phyloP scores from a whole-genome alignment of 2,113 vertebrate species.

The Bostrychus sinensis region DNA sequence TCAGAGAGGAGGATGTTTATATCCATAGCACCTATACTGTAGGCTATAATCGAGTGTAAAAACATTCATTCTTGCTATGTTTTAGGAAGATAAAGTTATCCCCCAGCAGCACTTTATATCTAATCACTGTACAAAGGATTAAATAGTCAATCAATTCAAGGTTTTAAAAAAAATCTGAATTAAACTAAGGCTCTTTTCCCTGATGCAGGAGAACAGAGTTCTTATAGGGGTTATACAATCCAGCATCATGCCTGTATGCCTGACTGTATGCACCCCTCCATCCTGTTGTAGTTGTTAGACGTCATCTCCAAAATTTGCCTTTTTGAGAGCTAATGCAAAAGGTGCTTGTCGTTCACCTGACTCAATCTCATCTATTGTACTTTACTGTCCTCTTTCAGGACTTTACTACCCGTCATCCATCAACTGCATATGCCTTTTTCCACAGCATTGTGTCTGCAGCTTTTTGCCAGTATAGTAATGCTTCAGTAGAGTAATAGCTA shows the following conservation, averaged over 20 bases:
- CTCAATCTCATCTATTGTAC: conserved; percentile 86
- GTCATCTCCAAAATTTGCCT: conserved; percentile 92
- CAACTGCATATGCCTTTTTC: conserved; percentile 88
- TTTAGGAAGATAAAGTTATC: conserved; percentile 92
- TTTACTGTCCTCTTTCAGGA: conserved; percentile 86
- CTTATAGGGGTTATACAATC: conserved; percentile 80
- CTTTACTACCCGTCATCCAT: conserved; percentile 83
- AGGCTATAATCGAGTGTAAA: conserved; percentile 78
- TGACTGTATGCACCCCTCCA: conserved; percentile 79
- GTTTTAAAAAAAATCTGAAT: conserved; percentile 52
- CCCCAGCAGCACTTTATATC: conserved; percentile 99
- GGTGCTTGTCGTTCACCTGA: conserved; percentile 90
- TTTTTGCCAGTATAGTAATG: conserved; percentile 98
- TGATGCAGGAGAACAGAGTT: conserved; percentile 73
- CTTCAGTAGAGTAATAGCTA: conserved; percentile 98
- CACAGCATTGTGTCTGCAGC: conserved; percentile 96
- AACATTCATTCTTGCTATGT: conserved; percentile 89
- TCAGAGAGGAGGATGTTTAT: conserved; percentile 81
- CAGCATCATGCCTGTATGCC: conserved; percentile 81
- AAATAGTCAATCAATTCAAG: conserved; percentile 79
- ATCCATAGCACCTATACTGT: conserved; percentile 80
- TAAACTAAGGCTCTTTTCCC: conserved; percentile 30
- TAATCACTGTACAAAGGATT: conserved; percentile 95
- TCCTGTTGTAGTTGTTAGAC: conserved; percentile 91
- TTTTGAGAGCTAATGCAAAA: conserved; percentile 91